Conservation (phyloP, 2,797 vertebrate genomes). For the Epinephelus coioides region DNA sequence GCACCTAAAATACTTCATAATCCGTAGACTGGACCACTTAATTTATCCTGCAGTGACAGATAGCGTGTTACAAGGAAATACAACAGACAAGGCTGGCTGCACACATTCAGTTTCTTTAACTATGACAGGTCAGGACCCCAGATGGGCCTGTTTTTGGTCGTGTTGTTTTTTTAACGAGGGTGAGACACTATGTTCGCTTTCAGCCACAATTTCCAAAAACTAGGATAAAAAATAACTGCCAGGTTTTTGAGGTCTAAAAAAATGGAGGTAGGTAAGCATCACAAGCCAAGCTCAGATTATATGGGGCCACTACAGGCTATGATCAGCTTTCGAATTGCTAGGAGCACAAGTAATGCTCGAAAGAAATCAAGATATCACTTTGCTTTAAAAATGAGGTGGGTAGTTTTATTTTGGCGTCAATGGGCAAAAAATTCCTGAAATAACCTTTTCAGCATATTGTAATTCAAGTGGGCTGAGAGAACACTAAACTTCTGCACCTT, state of each 20-base stretch:
- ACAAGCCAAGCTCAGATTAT: background rate
- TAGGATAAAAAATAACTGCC: background rate
- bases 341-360: background rate
- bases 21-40: slow-evolving; percentile 57
- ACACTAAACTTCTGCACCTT: no score
- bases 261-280: background rate
- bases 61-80: slow-evolving; percentile 31
- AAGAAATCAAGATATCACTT: background rate
- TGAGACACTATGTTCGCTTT: background rate
- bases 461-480: no score
- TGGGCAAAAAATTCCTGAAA: no score
- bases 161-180: slow-evolving; percentile 1
- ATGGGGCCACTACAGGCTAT: background rate
- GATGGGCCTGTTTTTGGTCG: background rate
- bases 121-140: slow-evolving; percentile 18
- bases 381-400: background rate
- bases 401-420: no score
- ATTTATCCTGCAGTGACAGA: slow-evolving; percentile 63
- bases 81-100: slow-evolving; percentile 23
- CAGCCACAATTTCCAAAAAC: background rate
- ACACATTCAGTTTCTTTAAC: slow-evolving; percentile 33
- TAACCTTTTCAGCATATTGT: no score
- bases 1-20: slow-evolving; percentile 69
- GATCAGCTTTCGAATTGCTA: background rate
- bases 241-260: background rate